A percentile compares a stretch with the other conserved stretches of the same genome.
Evolutionary conservation across 2,113 vertebrate genomes (phyloP).

Genomic region (Crotalus horridus): DNA sequence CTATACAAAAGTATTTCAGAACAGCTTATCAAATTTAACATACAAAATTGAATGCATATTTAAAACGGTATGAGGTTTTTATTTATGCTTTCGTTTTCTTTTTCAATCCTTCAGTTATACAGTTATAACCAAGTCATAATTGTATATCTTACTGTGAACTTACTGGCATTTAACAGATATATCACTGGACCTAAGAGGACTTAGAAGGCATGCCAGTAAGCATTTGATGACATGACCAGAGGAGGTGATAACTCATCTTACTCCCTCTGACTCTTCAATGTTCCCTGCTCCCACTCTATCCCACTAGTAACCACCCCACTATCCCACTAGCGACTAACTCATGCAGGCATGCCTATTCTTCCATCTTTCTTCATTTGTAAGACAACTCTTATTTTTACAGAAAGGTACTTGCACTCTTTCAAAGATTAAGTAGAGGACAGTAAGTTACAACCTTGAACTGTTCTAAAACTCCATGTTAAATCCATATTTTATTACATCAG

Average conservation of each 20-base stretch:
- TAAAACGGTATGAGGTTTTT: not conserved
- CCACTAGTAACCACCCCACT: not conserved
- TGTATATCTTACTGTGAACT: not conserved
- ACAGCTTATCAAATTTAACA: not conserved
- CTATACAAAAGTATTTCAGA: not conserved
- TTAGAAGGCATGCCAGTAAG: not conserved
- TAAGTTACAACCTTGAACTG: not conserved
- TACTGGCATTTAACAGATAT: not conserved
- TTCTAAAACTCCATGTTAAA: not conserved
- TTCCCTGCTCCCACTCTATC: not conserved
- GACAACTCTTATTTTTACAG: not conserved
- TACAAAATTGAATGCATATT: not conserved
- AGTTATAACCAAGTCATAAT: not conserved
- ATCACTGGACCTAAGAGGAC: not conserved
- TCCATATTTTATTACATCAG: not conserved
- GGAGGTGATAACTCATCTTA: not conserved
- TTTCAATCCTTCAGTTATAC: not conserved
- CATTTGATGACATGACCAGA: not conserved
- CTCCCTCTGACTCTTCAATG: not conserved
- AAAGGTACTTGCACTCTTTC: not conserved
- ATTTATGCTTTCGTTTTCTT: not conserved
- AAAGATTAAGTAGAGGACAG: not conserved
- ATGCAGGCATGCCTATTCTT: not conserved
- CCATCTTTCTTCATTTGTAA: not conserved
- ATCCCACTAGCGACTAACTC: not conserved